Evolutionary conservation across 2,888 invertebrate species (phyloP).

Genomic region (Bursaphelenchus okinawaensis): DNA sequence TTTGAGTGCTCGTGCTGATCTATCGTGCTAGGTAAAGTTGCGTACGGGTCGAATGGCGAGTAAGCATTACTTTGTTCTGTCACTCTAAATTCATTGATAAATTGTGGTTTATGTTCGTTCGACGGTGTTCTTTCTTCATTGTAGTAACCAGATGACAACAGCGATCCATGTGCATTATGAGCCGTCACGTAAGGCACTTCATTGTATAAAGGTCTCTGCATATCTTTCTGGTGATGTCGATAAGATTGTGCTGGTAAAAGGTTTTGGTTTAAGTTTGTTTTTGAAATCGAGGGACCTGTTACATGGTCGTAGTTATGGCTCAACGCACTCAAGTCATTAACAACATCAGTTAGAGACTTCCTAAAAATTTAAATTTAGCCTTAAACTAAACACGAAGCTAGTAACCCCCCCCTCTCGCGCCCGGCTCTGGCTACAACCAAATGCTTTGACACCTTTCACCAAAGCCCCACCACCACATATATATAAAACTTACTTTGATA

Average conservation of each 20-base stretch:
- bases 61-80: not conserved
- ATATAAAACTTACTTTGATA: constrained; percentile 1
- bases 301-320: not conserved
- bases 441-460: no score
- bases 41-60: constrained; percentile 5
- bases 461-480: not conserved
- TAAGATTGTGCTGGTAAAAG: not conserved
- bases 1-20: constrained; percentile 1
- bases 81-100: no score
- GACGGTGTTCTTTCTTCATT: not conserved
- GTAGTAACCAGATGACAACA: no score
- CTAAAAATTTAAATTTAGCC: no score
- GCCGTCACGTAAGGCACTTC: not conserved
- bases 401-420: not conserved
- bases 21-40: not conserved
- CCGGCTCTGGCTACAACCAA: no score
- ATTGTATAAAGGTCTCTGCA: not conserved
- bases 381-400: not conserved
- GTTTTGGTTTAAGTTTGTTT: not conserved
- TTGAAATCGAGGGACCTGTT: not conserved
- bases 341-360: constrained; percentile 17
- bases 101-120: not conserved
- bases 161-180: not conserved
- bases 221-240: not conserved
- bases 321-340: constrained; percentile 14